Base-by-base conservation (phyloP, 2,888 invertebrate species). In the Zootermopsis nevadensis region DNA sequence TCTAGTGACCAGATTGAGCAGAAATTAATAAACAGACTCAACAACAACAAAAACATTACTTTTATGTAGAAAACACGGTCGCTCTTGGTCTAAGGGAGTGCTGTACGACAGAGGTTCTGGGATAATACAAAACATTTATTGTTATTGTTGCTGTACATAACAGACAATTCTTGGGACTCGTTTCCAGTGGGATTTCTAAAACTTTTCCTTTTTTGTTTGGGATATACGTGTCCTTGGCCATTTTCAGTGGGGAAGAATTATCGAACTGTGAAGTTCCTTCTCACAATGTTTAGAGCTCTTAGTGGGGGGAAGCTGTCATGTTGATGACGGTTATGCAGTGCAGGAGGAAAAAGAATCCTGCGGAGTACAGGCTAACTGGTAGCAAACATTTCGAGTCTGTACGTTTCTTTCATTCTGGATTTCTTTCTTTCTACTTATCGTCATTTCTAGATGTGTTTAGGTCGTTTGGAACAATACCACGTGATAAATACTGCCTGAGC, bases 251-350 rank as follows among this genome's bases (percentile, higher is more conserved):
- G 33, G 69, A 60, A 33, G 69, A 69, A 69, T 31, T 69, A 69
- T 69, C 69, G 69, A 69, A 69, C 69, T 69, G 69, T 69, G 69
- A 69, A 69, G 69, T 31, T 69, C 48, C 22, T 66, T 66, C 69
- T 30, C 69, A 69, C 69, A 33, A 33, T 27, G 60, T 60, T 60
- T 27, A 60, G n/a, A n/a, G 60, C 8, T 60, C 60, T 69, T 69
- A 33, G 69, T 69, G 33, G 33, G 69, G 33, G 69, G 69, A 69
- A 31, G 69, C 69, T 69, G 69, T 69, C 69, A 69, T 19, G 31
- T 69, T 69, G 69, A 69, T 31, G 30, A 33, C 33, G 69, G 69
- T 69, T 33, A 31, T 33, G 69, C 19, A 12, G 33, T 33, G 27
- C 33, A 22, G 33, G 33, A 69, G n/a, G n/a, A n/a, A n/a, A 69